Evolutionary conservation across 2,113 vertebrate genomes (phyloP), one percentile per base, ranked within the genome.

Genomic region (Anguilla rostrata): DNA sequence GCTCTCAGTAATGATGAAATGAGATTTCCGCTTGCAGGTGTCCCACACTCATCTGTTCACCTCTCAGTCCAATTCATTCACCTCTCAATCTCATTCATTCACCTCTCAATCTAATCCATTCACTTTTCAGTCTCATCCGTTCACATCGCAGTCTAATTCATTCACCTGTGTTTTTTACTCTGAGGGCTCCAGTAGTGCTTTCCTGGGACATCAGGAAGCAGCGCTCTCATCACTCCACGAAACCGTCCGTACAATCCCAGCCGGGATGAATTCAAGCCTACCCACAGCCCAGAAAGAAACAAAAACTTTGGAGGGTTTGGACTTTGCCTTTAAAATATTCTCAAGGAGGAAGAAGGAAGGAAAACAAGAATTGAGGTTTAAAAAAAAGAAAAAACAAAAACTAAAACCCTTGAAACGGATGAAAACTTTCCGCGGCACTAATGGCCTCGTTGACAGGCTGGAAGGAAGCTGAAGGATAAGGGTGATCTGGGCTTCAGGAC

Each of bases 401-500:
- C 7, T 12, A 53, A 53, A 53, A 53, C 8, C 8, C 71, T 81
- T 18, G 56, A 86, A 9, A 18, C 66, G 85, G 57, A 82, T 46
- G 12, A 18, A 60, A 71, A 39, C 57, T 41, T 71, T 71, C 49
- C 20, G 7, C 26, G 26, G 83, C 20, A 39, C 57, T 86, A 66
- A 82, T 39, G 34, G 39, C 79, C 53, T 43, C 41, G 79, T 87
- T 85, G 84, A 79, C 79, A 60, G 57, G 40, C 15, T 34, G 14
- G 34, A 78, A 85, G 83, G 39, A 75, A 75, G 18, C 78, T 80
- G 49, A 83, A 39, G 63, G 39, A 78, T 78, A 60, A 29, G 78
- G 66, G 71, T 53, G 88, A 39, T 78, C 0, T 80, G 75, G 75
- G 85, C 81, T n/a, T 41, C 60, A 39, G 78, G 82, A 84, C 53